Percentiles rank a stretch among this genome's conserved stretches.
Conservation (phyloP, 2,113 vertebrate species). For the Ceuthmochares aereus region DNA sequence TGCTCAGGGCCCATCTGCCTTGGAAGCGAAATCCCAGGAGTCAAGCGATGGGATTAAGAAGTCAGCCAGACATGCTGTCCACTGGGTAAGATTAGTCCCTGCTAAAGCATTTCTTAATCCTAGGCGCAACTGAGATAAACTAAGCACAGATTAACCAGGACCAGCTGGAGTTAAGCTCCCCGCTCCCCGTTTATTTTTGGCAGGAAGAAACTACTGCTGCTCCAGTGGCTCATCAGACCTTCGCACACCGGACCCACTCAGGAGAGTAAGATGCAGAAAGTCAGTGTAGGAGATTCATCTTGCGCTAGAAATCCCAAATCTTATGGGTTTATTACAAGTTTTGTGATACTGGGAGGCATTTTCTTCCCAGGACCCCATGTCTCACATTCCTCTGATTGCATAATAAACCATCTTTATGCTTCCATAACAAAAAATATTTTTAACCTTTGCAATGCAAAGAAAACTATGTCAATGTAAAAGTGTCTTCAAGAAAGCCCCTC, state of each 20-base stretch:
- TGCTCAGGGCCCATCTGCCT: background rate
- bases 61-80: background rate
- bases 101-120: slow-evolving; percentile 21
- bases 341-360: background rate
- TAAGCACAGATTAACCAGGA: slow-evolving; percentile 50
- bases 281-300: background rate
- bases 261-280: background rate
- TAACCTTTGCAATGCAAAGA: background rate
- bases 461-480: background rate
- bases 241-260: rapidly evolving
- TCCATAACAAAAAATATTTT: background rate
- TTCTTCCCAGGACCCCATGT: background rate
- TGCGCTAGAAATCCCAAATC: background rate
- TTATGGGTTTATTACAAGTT: background rate
- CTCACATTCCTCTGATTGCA: background rate
- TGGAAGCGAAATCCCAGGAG: background rate
- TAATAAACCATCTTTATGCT: background rate
- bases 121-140: background rate
- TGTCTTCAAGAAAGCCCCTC: background rate
- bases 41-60: background rate
- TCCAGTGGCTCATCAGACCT: rapidly evolving
- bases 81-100: background rate
- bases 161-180: background rate
- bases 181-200: background rate
- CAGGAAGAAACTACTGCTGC: background rate